Conservation (phyloP, 2,113 vertebrate genomes). For the Pteruthius melanotis region DNA sequence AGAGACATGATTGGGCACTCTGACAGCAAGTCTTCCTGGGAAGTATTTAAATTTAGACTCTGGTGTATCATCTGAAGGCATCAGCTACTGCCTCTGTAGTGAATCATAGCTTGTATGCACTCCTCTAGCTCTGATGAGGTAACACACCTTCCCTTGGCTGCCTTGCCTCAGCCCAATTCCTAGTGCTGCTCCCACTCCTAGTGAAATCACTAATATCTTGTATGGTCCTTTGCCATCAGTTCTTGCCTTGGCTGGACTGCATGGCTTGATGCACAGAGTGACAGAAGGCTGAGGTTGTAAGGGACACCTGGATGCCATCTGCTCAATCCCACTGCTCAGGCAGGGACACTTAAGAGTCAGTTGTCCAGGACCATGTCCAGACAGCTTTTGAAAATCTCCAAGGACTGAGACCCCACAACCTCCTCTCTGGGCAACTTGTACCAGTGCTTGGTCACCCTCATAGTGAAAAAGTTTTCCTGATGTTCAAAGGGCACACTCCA, state of each 20-base stretch:
- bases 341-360: not conserved
- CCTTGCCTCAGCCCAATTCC: not conserved
- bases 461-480: not conserved
- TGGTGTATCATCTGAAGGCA: not conserved
- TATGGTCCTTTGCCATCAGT: not conserved
- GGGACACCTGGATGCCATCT: not conserved
- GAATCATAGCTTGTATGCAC: not conserved
- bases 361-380: not conserved
- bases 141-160: not conserved
- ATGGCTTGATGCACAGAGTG: not conserved
- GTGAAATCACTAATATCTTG: not conserved
- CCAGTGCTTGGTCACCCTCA: fast-evolving
- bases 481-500: not conserved
- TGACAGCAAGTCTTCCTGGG: not conserved
- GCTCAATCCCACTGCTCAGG: not conserved
- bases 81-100: not conserved
- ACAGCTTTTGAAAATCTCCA: not conserved
- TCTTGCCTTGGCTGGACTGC: not conserved
- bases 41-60: not conserved
- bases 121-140: not conserved
- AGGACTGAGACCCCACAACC: not conserved
- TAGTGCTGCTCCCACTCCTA: not conserved
- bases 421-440: not conserved
- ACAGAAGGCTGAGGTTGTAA: not conserved
- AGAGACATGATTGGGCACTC: not conserved